Evolutionary conservation across 2,113 vertebrate genomes (phyloP), one percentile per base, ranked within the genome.

Genomic region (Pyrgilauda ruficollis): DNA sequence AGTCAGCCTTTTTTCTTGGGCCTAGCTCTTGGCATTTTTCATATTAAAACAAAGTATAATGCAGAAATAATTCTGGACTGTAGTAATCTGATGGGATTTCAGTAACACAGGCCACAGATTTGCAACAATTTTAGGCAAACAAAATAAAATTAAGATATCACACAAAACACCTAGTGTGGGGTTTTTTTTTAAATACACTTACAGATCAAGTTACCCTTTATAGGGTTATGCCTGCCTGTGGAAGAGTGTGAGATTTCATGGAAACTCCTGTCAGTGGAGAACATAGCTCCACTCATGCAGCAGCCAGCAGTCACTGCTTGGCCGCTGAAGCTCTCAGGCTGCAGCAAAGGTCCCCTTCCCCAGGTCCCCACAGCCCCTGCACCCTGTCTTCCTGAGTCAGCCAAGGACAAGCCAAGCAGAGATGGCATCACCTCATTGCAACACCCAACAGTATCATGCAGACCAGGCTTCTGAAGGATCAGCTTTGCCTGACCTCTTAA

Each of bases 1-100:
- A 97, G 82, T 94, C 94, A 94, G 91, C 68, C 83, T 96, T 83
- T 94, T 72, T 95, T 97, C 76, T 85, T 90, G 80, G 92, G 94
- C 86, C 89, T 96, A 79, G 83, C 92, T 96, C 87, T 75, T 75
- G 86, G 76, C 85, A 77, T 95, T 96, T 97, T 96, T 96, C 49
- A 35, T 89, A 96, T 94, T 93, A 93, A 94, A 97, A 92, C 55
- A 49, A 95, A 95, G 90, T 86, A 89, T 91, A 95, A 97, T 30
- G 67, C 37, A 30, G 86, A 95, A 96, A 95, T 96, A 94, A 94
- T 96, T 93, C 86, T 59, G 26, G 91, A 63, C 41, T 46, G 16
- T 43, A 95, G 82, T 94, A 59, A 92, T 58, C 66, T 89, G 76
- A 88, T 52, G 24, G 28, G 74, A 92, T 89, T 92, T 43, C 86